These are phyloP conservation scores for Drosophila quadrilineata DNA, from an alignment of 1,140 invertebrate species.

Conservation along the genomic window DNA sequence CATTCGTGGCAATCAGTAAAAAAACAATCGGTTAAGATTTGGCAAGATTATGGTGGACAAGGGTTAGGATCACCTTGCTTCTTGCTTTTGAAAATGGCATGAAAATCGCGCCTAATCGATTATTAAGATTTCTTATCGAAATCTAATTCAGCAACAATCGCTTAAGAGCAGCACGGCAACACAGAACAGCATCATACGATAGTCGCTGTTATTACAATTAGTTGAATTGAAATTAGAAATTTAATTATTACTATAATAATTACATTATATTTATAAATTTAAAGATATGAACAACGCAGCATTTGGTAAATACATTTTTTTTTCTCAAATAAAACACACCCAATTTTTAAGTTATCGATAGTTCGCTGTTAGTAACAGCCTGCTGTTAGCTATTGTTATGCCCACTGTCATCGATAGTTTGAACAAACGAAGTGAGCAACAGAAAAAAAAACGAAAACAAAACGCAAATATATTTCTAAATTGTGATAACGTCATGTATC, in stretches of 20 bases:
- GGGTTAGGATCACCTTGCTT: too few relatives aligned
- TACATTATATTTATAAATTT: too few relatives aligned
- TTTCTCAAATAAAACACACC: not conserved
- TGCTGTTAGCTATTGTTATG: slow-evolving; percentile 1
- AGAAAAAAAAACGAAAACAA: slow-evolving; percentile 25
- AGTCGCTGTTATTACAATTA: not conserved
- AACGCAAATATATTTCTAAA: not conserved
- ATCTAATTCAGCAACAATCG: not conserved
- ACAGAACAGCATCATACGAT: too few relatives aligned
- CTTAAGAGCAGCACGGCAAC: too few relatives aligned
- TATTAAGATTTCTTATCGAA: too few relatives aligned
- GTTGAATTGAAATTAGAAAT: not conserved
- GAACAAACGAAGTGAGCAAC: slow-evolving; percentile 26
- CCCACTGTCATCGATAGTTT: not conserved
- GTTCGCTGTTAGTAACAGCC: not conserved
- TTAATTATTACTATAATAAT: too few relatives aligned
- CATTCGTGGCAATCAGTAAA: not conserved
- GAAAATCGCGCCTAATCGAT: too few relatives aligned
- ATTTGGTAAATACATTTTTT: too few relatives aligned
- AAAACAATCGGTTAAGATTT: too few relatives aligned
- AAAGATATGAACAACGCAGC: too few relatives aligned
- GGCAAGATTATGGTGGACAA: too few relatives aligned
- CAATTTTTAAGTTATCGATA: not conserved
- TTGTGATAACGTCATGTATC: slow-evolving; percentile 62
- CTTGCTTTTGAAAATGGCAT: not conserved